Evolutionary conservation across 2,797 vertebrate species (phyloP), one percentile per base, ranked within the genome.

Genomic region (Bovichtus variegatus): DNA sequence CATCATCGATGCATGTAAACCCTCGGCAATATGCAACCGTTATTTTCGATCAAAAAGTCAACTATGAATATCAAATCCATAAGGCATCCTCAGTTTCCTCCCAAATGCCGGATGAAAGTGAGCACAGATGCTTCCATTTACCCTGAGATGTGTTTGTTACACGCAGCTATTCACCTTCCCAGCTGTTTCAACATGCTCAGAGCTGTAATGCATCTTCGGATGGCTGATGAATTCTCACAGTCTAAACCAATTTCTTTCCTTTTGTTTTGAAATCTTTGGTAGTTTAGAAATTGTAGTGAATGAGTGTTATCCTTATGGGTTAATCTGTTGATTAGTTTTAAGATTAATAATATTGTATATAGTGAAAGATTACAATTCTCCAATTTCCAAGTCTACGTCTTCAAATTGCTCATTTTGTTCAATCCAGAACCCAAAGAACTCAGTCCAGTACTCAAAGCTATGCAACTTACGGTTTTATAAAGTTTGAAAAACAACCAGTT

Each of bases 241-340:
- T 51, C 54, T 29, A 23, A 54, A 31, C 76, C 6, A 19, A 36
- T 55, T 49, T 18, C 40, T 57, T 67, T 10, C 23, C 18, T 57
- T 73, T 77, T 65, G 25, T 54, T 79, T 57, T 72, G 23, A 59
- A 65, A 29, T 19, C 38, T 77, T 63, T 75, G 60, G 34, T 55
- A 5, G 19, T 29, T 43, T 19, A 6, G 21, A 67, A 62, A 29
- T 53, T 40, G 12, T 25, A 36, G 40, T 34, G 46, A 19, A 7
- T 4, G 6, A 31, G 16, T 41, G 15, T 67, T 13, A 29, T 46
- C 16, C 0, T 4, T 34, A 31, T 34, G 31, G 31, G 31, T 34
- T 34, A 9, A 34, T 34, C 31, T 6, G 31, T 34, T 65, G 5
- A 36, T 36, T 50, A 25, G 50, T 49, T 25, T 36, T 9, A 19